phyloP scores from a whole-genome alignment of 1,140 invertebrate species.

The Andrena cerasifolii region DNA sequence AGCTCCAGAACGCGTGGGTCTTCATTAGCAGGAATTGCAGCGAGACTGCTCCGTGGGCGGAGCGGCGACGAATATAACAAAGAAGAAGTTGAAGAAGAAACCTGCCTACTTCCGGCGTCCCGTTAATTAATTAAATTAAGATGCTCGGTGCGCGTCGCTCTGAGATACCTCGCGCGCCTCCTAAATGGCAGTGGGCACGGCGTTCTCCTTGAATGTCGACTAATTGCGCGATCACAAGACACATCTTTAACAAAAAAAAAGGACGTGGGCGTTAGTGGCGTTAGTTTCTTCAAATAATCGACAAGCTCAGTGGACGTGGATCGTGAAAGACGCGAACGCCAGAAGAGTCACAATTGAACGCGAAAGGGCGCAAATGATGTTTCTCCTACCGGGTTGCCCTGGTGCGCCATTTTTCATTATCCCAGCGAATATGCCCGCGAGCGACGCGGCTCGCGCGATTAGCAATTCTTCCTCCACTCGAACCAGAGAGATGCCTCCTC shows the following conservation, averaged over 20 bases:
- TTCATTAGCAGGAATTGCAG: slow-evolving; percentile 67
- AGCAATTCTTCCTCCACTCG: slow-evolving; percentile 29
- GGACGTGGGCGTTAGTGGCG: too few species aligned
- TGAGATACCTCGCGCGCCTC: background rate
- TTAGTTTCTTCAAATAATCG: background rate
- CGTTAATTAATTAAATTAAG: slow-evolving; percentile 72
- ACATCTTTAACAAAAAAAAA: background rate
- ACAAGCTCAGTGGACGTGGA: too few species aligned
- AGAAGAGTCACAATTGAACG: slow-evolving; percentile 6
- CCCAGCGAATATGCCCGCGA: slow-evolving; percentile 6
- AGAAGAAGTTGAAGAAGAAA: slow-evolving; percentile 58
- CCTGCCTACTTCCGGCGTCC: slow-evolving; percentile 51
- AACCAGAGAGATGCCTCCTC: slow-evolving; percentile 28
- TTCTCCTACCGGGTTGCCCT: slow-evolving; percentile 14
- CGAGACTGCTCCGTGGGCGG: slow-evolving; percentile 14
- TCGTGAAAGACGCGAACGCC: background rate
- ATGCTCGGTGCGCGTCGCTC: background rate
- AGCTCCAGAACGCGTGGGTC: slow-evolving; percentile 54
- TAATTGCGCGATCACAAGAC: slow-evolving; percentile 17
- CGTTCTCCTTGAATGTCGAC: slow-evolving; percentile 11
- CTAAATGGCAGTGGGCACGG: background rate
- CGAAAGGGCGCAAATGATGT: background rate
- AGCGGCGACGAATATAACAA: slow-evolving; percentile 31
- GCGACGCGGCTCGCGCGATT: slow-evolving; percentile 15
- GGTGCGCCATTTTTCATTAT: slow-evolving; percentile 31